Evolutionary conservation across 1,140 invertebrate genomes (phyloP).

Genomic region (Pseudomyrmex concolor): DNA sequence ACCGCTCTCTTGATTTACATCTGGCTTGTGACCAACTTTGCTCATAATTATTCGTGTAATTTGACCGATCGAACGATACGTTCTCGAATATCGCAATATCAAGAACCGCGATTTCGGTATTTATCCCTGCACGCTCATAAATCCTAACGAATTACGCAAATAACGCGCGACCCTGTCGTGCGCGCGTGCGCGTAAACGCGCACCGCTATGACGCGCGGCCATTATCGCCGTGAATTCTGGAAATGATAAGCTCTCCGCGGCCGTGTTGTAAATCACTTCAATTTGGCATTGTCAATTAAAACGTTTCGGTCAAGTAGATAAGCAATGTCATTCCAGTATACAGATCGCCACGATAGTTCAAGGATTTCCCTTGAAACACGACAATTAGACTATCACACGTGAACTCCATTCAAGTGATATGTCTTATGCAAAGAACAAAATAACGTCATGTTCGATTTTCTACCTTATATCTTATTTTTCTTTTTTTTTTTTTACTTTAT

Average conservation of each 20-base stretch:
- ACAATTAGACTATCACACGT: background rate
- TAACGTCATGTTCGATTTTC: background rate
- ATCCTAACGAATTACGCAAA: slow-evolving; percentile 60
- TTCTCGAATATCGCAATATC: slow-evolving; percentile 64
- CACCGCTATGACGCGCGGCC: background rate
- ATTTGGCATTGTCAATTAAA: slow-evolving; percentile 57
- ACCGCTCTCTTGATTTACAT: slow-evolving; percentile 34
- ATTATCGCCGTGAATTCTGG: slow-evolving; percentile 57
- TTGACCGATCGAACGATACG: slow-evolving; percentile 54
- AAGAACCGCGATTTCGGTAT: slow-evolving; percentile 66
- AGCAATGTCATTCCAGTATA: background rate
- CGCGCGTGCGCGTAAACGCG: background rate
- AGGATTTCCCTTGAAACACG: background rate
- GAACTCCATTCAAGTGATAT: background rate
- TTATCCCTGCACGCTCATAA: slow-evolving; percentile 67
- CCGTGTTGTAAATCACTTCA: slow-evolving; percentile 27
- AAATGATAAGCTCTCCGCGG: slow-evolving; percentile 59
- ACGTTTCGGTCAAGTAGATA: background rate
- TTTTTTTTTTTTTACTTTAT: too few relatives aligned
- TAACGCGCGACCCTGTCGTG: slow-evolving; percentile 21
- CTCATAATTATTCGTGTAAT: slow-evolving; percentile 58
- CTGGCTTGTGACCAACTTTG: slow-evolving; percentile 53
- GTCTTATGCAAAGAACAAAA: background rate
- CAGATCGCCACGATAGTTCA: background rate
- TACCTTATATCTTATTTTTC: too few relatives aligned